phyloP scores from a whole-genome alignment of 2,113 vertebrate species.

The Nothoprocta perdicaria region DNA sequence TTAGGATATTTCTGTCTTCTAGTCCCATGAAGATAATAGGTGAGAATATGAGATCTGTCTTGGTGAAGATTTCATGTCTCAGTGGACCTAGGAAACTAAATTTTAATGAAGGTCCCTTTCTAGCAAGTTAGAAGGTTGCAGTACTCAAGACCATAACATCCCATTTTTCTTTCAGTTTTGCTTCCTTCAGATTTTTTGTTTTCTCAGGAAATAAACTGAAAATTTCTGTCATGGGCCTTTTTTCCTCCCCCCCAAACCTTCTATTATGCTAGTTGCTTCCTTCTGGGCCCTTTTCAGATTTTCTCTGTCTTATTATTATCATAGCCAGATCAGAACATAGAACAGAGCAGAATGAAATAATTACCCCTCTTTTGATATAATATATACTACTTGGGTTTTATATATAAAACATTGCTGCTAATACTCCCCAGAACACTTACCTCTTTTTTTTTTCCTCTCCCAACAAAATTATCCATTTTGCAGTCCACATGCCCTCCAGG shows the following conservation, averaged over 20 bases:
- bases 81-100: neutral
- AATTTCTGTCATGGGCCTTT: neutral
- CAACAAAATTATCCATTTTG: neutral
- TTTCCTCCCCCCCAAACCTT: neutral
- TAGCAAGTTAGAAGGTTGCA: neutral
- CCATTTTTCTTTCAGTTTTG: neutral
- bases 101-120: neutral
- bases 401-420: neutral
- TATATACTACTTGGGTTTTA: neutral
- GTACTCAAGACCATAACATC: neutral
- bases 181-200: neutral
- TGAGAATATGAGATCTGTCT: neutral
- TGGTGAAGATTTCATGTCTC: neutral
- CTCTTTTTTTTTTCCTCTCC: neutral
- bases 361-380: neutral
- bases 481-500: constrained; percentile 2
- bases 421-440: neutral
- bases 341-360: neutral
- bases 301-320: neutral
- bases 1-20: neutral
- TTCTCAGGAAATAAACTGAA: neutral
- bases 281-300: neutral
- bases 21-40: neutral
- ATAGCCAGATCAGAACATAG: neutral
- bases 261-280: neutral